phyloP scores from a whole-genome alignment of 2,888 invertebrate species.

The Litoditis marina region DNA sequence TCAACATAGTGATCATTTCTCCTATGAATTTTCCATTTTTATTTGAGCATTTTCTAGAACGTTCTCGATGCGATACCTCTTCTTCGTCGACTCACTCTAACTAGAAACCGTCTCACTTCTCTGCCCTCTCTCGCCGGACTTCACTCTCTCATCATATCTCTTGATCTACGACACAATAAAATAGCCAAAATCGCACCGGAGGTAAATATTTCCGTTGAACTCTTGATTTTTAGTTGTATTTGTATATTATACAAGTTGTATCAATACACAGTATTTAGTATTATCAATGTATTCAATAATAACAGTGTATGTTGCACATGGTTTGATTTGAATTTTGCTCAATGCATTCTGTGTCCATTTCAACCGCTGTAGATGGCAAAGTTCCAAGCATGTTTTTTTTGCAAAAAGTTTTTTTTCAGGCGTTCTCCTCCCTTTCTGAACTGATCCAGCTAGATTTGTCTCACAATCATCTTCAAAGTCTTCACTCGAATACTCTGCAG shows the following conservation, averaged over 20 bases:
- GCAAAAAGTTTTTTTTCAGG: too few species aligned
- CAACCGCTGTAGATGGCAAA: too few species aligned
- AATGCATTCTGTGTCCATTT: too few species aligned
- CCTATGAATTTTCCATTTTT: not conserved
- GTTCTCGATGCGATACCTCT: constrained; percentile 43
- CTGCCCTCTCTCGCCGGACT: constrained; percentile 23
- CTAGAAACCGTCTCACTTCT: constrained; percentile 25
- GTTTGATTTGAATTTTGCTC: too few species aligned
- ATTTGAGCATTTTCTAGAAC: constrained; percentile 45
- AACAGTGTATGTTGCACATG: too few species aligned
- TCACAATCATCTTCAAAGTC: constrained; percentile 48
- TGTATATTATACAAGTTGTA: too few species aligned
- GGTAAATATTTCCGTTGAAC: constrained; percentile 31
- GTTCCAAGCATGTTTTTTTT: too few species aligned
- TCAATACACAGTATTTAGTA: too few species aligned
- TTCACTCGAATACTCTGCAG: constrained; percentile 27
- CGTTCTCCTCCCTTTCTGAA: not conserved
- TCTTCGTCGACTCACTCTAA: constrained; percentile 27
- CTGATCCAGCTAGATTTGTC: constrained; percentile 35
- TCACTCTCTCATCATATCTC: constrained; percentile 18
- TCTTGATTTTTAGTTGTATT: too few species aligned
- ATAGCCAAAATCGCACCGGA: constrained; percentile 28
- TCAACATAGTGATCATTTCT: not conserved
- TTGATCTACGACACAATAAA: constrained; percentile 36
- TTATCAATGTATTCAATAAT: too few species aligned